Conservation (phyloP, 2,888 invertebrate species). For the Carabus problematicus region DNA sequence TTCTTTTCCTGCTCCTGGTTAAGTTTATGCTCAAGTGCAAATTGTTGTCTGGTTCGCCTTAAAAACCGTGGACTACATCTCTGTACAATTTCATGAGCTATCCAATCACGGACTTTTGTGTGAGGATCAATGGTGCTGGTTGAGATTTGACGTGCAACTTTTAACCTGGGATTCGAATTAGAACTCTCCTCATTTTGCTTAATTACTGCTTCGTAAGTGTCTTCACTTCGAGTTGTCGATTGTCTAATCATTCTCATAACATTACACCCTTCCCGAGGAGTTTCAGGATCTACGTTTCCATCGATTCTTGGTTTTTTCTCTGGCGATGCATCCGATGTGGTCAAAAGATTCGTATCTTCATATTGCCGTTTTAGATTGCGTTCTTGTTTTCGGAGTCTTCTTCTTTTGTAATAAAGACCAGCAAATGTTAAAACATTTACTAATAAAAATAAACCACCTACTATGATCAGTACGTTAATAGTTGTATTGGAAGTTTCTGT, state of each 20-base stretch:
- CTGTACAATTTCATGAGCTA: conserved; percentile 78
- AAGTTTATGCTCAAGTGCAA: conserved; percentile 54
- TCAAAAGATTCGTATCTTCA: conserved; percentile 44
- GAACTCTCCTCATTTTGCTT: conserved; percentile 63
- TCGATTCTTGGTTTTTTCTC: conserved; percentile 54
- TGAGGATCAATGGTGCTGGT: conserved; percentile 85
- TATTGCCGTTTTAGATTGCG: conserved; percentile 57
- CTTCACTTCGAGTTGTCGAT: conserved; percentile 60
- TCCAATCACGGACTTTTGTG: conserved; percentile 88
- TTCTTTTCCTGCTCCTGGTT: conserved; percentile 53
- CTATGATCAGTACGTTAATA: conserved; percentile 68
- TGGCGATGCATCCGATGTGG: conserved; percentile 48
- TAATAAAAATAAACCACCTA: conserved; percentile 74
- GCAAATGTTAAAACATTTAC: conserved; percentile 76
- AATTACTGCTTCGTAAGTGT: conserved; percentile 62
- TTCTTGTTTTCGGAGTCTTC: conserved; percentile 64
- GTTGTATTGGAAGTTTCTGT: conserved; percentile 59
- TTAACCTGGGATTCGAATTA: conserved; percentile 66
- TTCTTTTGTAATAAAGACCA: conserved; percentile 72
- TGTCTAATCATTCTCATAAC: conserved; percentile 65
- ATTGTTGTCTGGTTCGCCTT: conserved; percentile 60
- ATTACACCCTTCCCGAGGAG: conserved; percentile 62
- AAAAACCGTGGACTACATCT: conserved; percentile 73
- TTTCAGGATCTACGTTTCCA: conserved; percentile 58
- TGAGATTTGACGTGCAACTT: conserved; percentile 75